A percentile compares a stretch with the other conserved stretches of the same genome.
These are phyloP conservation scores for Chlamydotis undulata DNA, from an alignment of 2,113 vertebrate genomes.

Conservation along the genomic window DNA sequence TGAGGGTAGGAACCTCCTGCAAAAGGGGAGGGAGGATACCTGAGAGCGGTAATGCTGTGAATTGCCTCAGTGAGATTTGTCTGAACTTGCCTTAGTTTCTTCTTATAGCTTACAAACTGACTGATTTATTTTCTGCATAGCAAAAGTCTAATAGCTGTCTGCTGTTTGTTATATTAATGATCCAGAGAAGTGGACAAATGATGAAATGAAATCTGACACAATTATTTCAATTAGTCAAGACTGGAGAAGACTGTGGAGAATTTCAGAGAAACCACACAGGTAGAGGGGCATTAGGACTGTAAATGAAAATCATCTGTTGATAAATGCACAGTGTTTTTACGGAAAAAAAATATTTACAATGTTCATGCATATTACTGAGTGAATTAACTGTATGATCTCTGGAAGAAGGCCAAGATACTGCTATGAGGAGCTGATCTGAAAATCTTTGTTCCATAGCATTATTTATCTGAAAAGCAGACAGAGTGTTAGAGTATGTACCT, in stretches of 20 bases:
- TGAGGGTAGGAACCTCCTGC: not conserved
- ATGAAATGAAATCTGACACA: conserved; percentile 25
- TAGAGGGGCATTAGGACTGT: not conserved
- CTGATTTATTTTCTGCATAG: conserved; percentile 16
- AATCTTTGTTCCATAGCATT: not conserved
- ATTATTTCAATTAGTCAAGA: conserved; percentile 35
- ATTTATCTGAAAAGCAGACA: not conserved
- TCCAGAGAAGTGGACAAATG: not conserved
- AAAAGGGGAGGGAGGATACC: conserved; percentile 12
- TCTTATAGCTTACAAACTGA: not conserved
- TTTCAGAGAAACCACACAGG: not conserved
- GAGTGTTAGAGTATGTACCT: not conserved
- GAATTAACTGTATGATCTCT: not conserved
- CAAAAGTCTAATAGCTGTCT: not conserved
- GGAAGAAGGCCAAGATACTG: not conserved
- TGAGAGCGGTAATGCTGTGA: not conserved
- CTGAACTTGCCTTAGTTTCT: conserved; percentile 30
- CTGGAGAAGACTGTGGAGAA: not conserved
- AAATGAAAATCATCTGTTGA: conserved; percentile 13
- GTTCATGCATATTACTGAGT: not conserved
- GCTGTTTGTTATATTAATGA: not conserved
- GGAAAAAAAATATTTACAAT: not conserved
- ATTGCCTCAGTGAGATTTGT: conserved; percentile 28
- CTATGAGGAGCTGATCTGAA: not conserved
- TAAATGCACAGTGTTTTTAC: not conserved